phyloP scores from a whole-genome alignment of 2,888 invertebrate species.

The Nipponacmea schrenckii region DNA sequence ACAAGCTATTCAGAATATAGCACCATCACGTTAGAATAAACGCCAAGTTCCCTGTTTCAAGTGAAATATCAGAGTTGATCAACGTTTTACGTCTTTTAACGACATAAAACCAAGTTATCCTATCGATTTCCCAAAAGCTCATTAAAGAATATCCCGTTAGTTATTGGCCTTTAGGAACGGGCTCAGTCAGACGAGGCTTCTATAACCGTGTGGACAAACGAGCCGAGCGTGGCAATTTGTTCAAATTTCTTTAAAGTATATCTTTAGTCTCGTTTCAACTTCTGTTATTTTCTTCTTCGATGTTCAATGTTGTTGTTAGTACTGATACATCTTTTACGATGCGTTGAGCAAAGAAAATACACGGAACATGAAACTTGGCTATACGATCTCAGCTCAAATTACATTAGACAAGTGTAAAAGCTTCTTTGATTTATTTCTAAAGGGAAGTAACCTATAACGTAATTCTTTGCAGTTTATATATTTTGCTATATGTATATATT shows the following conservation, averaged over 20 bases:
- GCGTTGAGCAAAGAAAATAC: constrained; percentile 4
- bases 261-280: neutral
- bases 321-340: neutral
- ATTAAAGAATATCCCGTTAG: constrained; percentile 6
- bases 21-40: too few species aligned
- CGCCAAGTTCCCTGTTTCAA: too few species aligned
- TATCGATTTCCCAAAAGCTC: constrained; percentile 4
- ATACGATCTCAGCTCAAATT: constrained; percentile 5
- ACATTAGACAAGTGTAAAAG: constrained; percentile 8
- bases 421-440: constrained; percentile 2
- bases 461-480: neutral
- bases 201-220: neutral
- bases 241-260: neutral
- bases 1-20: too few species aligned
- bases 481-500: too few species aligned
- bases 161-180: neutral
- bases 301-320: neutral
- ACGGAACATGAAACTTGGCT: neutral
- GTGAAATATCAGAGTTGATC: neutral
- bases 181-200: neutral
- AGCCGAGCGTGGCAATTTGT: neutral
- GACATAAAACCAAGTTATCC: neutral
- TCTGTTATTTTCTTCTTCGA: neutral
- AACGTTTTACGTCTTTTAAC: neutral
- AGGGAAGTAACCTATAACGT: constrained; percentile 1